These are phyloP conservation scores for Caenorhabditis remanei DNA, from an alignment of 1,140 invertebrate genomes.

Conservation along the genomic window DNA sequence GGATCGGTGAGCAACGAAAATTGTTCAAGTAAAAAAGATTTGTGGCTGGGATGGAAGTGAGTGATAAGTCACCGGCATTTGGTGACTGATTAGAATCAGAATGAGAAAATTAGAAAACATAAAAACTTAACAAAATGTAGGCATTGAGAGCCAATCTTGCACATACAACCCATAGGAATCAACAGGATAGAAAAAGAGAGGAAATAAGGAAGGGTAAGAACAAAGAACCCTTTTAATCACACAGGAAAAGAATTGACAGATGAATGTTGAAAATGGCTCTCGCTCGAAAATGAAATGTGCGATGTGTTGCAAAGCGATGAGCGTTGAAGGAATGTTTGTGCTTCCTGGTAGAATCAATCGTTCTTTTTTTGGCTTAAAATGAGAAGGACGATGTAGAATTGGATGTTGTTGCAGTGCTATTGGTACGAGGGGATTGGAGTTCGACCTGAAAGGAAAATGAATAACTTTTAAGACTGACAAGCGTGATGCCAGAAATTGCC, in stretches of 20 bases:
- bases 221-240: slow-evolving; percentile 26
- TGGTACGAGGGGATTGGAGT: slow-evolving; percentile 22
- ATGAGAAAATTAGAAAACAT: not conserved
- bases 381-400: slow-evolving; percentile 43
- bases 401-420: slow-evolving; percentile 47
- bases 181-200: not conserved
- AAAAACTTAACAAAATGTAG: not conserved
- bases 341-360: not conserved
- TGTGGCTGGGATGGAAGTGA: slow-evolving; percentile 50
- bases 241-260: slow-evolving; percentile 37
- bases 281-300: slow-evolving; percentile 11
- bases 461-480: no score
- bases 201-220: not conserved
- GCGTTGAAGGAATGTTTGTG: slow-evolving; percentile 31
- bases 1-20: slow-evolving; percentile 39
- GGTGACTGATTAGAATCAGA: slow-evolving; percentile 40
- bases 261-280: slow-evolving; percentile 32
- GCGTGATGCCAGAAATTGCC: no score
- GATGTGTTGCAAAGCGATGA: not conserved
- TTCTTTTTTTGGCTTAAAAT: slow-evolving; percentile 26
- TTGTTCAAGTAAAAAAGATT: not conserved
- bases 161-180: slow-evolving; percentile 36
- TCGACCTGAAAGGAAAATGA: not conserved
- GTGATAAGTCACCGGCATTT: slow-evolving; percentile 33
- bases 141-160: slow-evolving; percentile 26